Conservation (phyloP, 2,888 invertebrate genomes). For the Ornithoptera alexandrae region DNA sequence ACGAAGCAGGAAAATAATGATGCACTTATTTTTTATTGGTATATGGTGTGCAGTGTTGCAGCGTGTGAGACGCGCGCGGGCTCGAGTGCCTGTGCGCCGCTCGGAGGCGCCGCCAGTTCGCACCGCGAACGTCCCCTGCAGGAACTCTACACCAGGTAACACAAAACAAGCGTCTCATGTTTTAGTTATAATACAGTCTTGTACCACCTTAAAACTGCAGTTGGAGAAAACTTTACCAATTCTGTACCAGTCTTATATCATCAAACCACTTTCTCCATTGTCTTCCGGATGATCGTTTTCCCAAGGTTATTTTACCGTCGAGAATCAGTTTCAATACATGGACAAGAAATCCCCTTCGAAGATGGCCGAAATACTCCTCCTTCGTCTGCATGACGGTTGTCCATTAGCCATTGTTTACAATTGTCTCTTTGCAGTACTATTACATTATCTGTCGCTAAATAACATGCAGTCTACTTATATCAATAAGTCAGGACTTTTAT, state of each 20-base stretch:
- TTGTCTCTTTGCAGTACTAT: too few relatives aligned
- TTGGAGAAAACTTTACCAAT: not conserved
- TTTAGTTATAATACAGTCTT: not conserved
- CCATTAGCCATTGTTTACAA: too few relatives aligned
- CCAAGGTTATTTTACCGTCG: not conserved
- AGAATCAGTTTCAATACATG: not conserved
- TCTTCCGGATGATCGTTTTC: not conserved
- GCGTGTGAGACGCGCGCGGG: not conserved
- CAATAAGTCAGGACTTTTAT: too few relatives aligned
- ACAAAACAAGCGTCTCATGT: not conserved
- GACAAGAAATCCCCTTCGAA: not conserved
- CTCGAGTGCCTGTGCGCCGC: not conserved
- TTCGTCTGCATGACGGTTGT: too few relatives aligned
- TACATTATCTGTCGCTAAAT: too few relatives aligned
- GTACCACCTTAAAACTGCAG: not conserved
- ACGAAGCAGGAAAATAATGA: too few relatives aligned
- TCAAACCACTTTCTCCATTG: not conserved
- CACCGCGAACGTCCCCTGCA: not conserved
- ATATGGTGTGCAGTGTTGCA: not conserved
- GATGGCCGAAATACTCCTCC: too few relatives aligned
- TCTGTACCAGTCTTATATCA: not conserved
- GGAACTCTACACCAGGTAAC: not conserved
- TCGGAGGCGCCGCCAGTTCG: not conserved
- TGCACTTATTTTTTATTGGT: too few relatives aligned
- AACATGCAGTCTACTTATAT: too few relatives aligned